Evolutionary conservation across 2,797 vertebrate genomes (phyloP).

Genomic region (Mastacembelus armatus): DNA sequence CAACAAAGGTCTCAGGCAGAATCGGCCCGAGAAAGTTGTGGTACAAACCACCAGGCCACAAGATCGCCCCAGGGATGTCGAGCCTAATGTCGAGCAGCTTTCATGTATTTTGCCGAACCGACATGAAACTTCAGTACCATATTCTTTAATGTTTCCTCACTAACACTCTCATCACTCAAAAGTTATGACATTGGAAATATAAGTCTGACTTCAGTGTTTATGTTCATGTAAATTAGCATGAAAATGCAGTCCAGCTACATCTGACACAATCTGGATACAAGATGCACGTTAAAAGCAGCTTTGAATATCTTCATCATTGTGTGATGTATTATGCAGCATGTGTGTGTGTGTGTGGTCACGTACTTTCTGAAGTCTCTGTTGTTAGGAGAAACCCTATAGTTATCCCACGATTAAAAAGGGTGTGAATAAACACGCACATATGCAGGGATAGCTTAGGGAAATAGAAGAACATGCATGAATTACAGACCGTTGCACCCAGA

Average conservation of each 20-base stretch:
- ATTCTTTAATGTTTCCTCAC: slow-evolving; percentile 6
- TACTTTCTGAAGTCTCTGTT: slow-evolving; percentile 53
- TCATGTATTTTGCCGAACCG: slow-evolving; percentile 3
- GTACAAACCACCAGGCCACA: slow-evolving; percentile 8
- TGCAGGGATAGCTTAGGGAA: slow-evolving; percentile 39
- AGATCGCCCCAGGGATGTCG: slow-evolving; percentile 1
- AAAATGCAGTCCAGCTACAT: slow-evolving; percentile 28
- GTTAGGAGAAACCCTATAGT: slow-evolving; percentile 50
- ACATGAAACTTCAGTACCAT: not conserved
- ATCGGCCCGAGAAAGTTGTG: not conserved
- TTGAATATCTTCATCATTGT: slow-evolving; percentile 25
- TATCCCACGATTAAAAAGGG: slow-evolving; percentile 67
- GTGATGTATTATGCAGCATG: slow-evolving; percentile 12
- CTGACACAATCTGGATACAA: slow-evolving; percentile 50
- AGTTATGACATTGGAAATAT: slow-evolving; percentile 6
- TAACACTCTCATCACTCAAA: slow-evolving; percentile 8
- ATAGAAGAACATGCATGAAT: slow-evolving; percentile 54
- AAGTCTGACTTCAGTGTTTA: slow-evolving; percentile 21
- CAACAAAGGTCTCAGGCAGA: not conserved
- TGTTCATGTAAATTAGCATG: slow-evolving; percentile 8
- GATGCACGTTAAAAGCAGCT: slow-evolving; percentile 9
- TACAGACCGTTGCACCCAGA: slow-evolving; percentile 44
- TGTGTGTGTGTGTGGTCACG: slow-evolving; percentile 23
- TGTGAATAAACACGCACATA: slow-evolving; percentile 41
- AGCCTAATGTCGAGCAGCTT: slow-evolving; percentile 8